These are phyloP conservation scores for Zaprionus lineosus DNA, from an alignment of 2,888 invertebrate genomes.

Conservation along the genomic window DNA sequence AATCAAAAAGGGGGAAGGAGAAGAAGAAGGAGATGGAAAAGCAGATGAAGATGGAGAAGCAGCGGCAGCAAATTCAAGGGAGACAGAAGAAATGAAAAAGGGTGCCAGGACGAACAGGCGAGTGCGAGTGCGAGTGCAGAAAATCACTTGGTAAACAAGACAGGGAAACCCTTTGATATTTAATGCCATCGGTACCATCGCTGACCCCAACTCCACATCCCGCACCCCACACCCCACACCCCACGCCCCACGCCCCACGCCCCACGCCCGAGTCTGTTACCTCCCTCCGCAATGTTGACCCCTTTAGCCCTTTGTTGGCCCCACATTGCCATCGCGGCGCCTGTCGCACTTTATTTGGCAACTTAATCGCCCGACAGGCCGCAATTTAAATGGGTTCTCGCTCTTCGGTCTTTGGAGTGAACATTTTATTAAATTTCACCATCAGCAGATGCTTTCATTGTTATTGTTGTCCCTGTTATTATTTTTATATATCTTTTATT, in stretches of 20 bases:
- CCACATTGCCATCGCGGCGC: conserved; percentile 11
- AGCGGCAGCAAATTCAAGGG: too few relatives aligned
- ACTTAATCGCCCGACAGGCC: conserved; percentile 75
- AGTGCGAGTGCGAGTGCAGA: conserved; percentile 6
- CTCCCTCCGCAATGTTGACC: neutral
- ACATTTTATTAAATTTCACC: conserved; percentile 74
- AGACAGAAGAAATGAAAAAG: too few relatives aligned
- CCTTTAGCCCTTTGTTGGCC: conserved; percentile 52
- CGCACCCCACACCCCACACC: neutral
- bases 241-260: neutral
- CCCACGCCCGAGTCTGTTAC: neutral
- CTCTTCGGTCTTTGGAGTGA: conserved; percentile 27
- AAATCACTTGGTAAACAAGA: conserved; percentile 70
- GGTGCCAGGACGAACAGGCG: too few relatives aligned
- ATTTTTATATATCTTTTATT: neutral
- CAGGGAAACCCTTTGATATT: conserved; percentile 72
- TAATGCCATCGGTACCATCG: conserved; percentile 50
- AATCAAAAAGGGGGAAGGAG: conserved; percentile 49
- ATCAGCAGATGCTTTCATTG: conserved; percentile 53
- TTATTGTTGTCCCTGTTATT: conserved; percentile 13
- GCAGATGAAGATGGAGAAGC: neutral
- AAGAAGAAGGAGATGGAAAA: conserved; percentile 6
- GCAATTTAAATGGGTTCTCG: conserved; percentile 70
- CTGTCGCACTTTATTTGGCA: conserved; percentile 73
- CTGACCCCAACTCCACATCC: conserved; percentile 2